Evolutionary conservation across 37 sponge, comb jelly and placozoan species (phyloP), one percentile per base, ranked within the genome.

Genomic region (Chondrosia reniformis): DNA sequence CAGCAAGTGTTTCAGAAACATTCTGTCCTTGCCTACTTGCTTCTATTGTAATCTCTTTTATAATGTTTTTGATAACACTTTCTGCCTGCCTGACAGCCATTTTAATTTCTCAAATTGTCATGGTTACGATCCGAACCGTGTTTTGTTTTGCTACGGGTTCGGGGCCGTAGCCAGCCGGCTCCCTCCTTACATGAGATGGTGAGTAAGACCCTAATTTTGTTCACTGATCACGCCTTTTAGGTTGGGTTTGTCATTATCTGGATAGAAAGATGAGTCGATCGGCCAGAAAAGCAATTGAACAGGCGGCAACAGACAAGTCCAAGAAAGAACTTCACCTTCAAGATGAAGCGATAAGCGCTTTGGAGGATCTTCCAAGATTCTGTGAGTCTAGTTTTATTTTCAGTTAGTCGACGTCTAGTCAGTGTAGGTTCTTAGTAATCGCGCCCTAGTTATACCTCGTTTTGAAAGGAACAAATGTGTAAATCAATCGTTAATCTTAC

Each of bases 11-110:
- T 62, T 99, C 99, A 0, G 96, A 93, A 19, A 91, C 87, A 56
- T 76, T 79, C 67, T 91, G 81, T 0, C 96, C 99, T n/a, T 83
- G 45, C 7, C 88, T 78, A 32, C 85, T 82, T 58, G 96, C 95
- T 78, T 96, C 96, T 21, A 79, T 74, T 55, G 85, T 59, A 22
- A 99, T 93, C 79, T 99, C 96, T 67, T 86, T 84, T 19, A 99
- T 96, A 36, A 99, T 96, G 67, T 88, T 99, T 75, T 91, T 88
- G 40, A 99, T 99, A 19, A 99, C 96, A 46, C 96, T 90, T 81
- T 98, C 99, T 21, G 96, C 99, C 66, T 98, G 96, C 13, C 77
- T 71, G 38, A 71, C 54, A 22, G 91, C 86, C 89, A 88, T 88
- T 8, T 64, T 65, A 6, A 1, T 40, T n/a, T 33, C 36, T 27